Conservation (phyloP, 2,888 invertebrate genomes). For the Cheilosia soror region DNA sequence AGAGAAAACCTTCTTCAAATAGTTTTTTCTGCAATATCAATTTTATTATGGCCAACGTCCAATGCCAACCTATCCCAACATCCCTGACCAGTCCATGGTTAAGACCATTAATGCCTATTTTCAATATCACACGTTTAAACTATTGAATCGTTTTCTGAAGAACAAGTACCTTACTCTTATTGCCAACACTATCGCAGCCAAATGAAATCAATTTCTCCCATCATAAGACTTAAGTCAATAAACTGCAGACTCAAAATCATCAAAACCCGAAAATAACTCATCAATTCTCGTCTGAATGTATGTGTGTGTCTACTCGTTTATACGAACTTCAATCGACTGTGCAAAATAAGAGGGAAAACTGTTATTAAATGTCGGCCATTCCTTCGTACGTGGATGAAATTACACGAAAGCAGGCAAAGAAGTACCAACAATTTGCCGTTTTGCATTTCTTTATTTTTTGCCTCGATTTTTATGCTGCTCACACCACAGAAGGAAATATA, state of each 20-base stretch:
- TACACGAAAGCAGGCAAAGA: slow-evolving; percentile 21
- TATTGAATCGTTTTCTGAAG: no score
- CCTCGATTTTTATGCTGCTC: slow-evolving; percentile 25
- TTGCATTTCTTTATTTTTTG: slow-evolving; percentile 42
- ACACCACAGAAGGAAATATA: slow-evolving; percentile 38
- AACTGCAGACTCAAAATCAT: slow-evolving; percentile 67
- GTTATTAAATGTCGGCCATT: slow-evolving; percentile 60
- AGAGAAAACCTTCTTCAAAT: no score
- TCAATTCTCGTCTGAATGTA: slow-evolving; percentile 1
- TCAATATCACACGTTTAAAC: no score
- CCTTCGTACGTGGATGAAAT: slow-evolving; percentile 22
- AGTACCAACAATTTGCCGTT: slow-evolving; percentile 48
- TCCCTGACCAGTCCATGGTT: no score
- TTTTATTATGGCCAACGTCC: no score
- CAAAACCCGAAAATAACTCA: slow-evolving; percentile 37
- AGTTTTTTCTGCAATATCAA: no score
- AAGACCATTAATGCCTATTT: no score
- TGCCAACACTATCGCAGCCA: not conserved
- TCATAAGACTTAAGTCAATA: slow-evolving; percentile 63
- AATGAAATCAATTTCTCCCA: slow-evolving; percentile 55
- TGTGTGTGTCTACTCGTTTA: no score
- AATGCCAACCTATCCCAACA: no score
- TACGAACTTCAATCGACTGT: not conserved
- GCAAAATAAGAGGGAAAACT: slow-evolving; percentile 25
- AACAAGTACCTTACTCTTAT: no score